Evolutionary conservation across 2,888 invertebrate species (phyloP), one percentile per base, ranked within the genome.

Genomic region (Ommatoiulus sabulosus): DNA sequence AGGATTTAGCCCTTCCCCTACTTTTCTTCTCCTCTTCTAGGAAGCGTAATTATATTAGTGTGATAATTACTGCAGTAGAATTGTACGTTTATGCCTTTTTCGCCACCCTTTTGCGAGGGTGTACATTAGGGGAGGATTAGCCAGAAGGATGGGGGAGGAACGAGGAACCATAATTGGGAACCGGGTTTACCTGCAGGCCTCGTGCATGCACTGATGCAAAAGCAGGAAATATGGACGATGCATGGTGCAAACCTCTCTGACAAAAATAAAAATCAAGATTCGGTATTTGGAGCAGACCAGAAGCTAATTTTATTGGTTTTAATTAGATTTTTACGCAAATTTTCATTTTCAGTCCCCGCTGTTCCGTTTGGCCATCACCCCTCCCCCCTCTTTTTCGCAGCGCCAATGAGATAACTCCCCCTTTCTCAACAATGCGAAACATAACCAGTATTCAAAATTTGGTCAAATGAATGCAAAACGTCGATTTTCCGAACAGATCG

Each of bases 21-120:
- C 72, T 72, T 72, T 72, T 72, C 72, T 72, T 72, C 72, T 85
- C 44, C 85, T 86, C 86, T 86, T 86, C 86, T 86, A 10, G 46
- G 86, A 86, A 86, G 46, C 86, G 86, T 86, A 87, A 87, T 87
- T 87, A 87, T 87, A 87, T 87, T 87, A 87, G 87, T 87, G 87
- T 87, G 87, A 87, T 87, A 87, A 87, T 87, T 87, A 87, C 87
- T 87, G 87, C 87, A 87, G 87, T 52, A 52, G 87, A 52, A 43
- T 52, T 87, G 87, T 87, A 24, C 44, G 86, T 86, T 86, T 57
- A 48, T 48, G 87, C 87, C 87, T 48, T 57, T 52, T 87, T 44
- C 48, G 48, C 57, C 87, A 57, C 87, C 52, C 87, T 87, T 48
- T 87, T 35, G 20, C 52, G 20, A 35, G 44, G 87, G 87, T 44